Percentiles rank a stretch among this genome's conserved stretches.
Conservation (phyloP, 2,888 invertebrate genomes). For the Eupithecia subumbrata region DNA sequence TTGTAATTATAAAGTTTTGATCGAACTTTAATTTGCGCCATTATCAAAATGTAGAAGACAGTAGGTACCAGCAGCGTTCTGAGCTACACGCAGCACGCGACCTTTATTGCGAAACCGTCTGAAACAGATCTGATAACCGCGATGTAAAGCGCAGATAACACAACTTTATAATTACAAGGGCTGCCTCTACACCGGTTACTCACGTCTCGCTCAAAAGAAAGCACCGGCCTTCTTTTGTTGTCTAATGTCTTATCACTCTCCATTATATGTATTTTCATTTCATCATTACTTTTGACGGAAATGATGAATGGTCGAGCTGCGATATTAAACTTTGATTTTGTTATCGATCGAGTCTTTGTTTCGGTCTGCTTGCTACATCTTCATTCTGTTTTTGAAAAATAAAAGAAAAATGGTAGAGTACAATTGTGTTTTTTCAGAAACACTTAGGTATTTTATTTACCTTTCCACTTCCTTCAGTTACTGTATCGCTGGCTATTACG, state of each 20-base stretch:
- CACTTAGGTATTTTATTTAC: neutral
- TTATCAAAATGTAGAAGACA: neutral
- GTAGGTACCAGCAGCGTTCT: neutral
- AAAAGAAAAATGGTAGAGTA: neutral
- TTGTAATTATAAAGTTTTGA: neutral
- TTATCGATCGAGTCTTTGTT: neutral
- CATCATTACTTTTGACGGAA: neutral
- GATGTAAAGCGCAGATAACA: conserved; percentile 23
- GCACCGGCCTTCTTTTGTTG: conserved; percentile 15
- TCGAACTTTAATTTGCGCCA: neutral
- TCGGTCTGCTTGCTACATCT: neutral
- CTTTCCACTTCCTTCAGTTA: conserved; percentile 3
- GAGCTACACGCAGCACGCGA: conserved; percentile 6
- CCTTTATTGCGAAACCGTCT: conserved; percentile 26
- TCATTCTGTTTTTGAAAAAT: neutral
- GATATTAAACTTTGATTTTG: conserved; percentile 1
- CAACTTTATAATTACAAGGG: conserved; percentile 28
- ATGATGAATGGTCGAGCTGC: neutral
- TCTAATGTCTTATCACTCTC: neutral
- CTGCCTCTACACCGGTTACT: conserved; percentile 14
- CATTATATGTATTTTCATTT: conserved; percentile 4
- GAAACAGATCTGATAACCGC: conserved; percentile 31
- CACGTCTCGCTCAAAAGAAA: conserved; percentile 10
- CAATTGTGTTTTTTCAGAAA: neutral
- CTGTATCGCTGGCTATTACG: conserved; percentile 17